phyloP scores from a whole-genome alignment of 53 echinoderm and acorn worm genomes.

The Holothuria scabra region DNA sequence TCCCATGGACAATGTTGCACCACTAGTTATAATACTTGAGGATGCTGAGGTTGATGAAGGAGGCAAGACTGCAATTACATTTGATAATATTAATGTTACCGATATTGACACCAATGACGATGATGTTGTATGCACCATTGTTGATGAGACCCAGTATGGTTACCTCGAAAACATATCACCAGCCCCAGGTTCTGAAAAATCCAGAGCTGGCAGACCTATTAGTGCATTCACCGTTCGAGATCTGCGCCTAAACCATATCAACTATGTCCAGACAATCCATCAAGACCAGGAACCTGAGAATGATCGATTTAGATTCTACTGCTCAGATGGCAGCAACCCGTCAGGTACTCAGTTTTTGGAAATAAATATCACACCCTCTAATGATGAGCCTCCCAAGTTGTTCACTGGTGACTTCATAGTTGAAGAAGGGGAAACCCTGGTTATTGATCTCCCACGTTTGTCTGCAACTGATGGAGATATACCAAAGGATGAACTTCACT shows the following conservation, averaged over 20 bases:
- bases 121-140: slow-evolving; percentile 88
- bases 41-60: slow-evolving; percentile 82
- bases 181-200: slow-evolving; percentile 98
- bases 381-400: slow-evolving; percentile 88
- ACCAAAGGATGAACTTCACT: slow-evolving; percentile 84
- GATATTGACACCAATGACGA: slow-evolving; percentile 91
- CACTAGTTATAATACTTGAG: slow-evolving; percentile 77
- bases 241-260: slow-evolving; percentile 94
- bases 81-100: slow-evolving; percentile 65
- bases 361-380: slow-evolving; percentile 77
- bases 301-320: slow-evolving; percentile 83
- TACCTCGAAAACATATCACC: slow-evolving; percentile 97
- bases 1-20: slow-evolving; percentile 87
- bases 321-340: slow-evolving; percentile 90
- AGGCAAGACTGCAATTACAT: slow-evolving; percentile 52
- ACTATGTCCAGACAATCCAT: slow-evolving; percentile 96
- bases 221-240: slow-evolving; percentile 92
- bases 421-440: slow-evolving; percentile 72
- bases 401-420: slow-evolving; percentile 72
- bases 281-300: slow-evolving; percentile 75
- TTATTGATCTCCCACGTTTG: slow-evolving; percentile 71
- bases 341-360: slow-evolving; percentile 79
- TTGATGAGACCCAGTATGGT: slow-evolving; percentile 67
- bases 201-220: slow-evolving; percentile 90
- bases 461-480: slow-evolving; percentile 83